Evolutionary conservation across 2,113 vertebrate genomes (phyloP), one percentile per base, ranked within the genome.

Genomic region (Pterocles orientalis): DNA sequence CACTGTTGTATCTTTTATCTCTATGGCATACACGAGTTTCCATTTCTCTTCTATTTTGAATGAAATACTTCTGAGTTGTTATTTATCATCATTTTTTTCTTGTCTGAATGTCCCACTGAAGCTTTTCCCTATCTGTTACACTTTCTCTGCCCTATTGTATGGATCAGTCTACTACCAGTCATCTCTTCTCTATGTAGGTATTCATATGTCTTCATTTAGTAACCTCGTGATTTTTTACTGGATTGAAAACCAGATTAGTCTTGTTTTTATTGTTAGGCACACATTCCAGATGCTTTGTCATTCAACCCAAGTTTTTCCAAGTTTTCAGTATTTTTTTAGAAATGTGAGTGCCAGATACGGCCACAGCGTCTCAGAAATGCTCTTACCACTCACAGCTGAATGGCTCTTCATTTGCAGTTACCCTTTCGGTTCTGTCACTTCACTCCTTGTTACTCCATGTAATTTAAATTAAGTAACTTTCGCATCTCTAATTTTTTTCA

Each of bases 1-100:
- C 36, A 36, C 9, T 36, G 48, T 34, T 0, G 0, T 48, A 41
- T 39, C 10, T 57, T 84, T 75, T 47, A 3, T 62, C 36, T 48
- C 43, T 72, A 34, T 61, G 45, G 10, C 34, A 43, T 51, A 28
- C 18, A 41, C 41, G 39, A 15, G 18, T 41, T 69, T 65, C 34
- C 18, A 51, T 70, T 70, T 89, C 11, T 64, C 33, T 43, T 60
- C 33, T 87, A 8, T 77, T 72, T 73, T 90, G 26, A 77, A 73
- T 60, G 54, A 64, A 54, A n/a, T 58, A n/a, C 6, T 54, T 48
- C 6, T 3, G 24, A 34, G 12, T 25, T 76, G 17, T 53, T 71
- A 21, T 12, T 72, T 50, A 34, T 17, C 3, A 25, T 58, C 2
- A 31, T 26, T 45, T 62, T 62, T 82, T 88, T 43, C 50, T 57